These are phyloP conservation scores for Oopsacas minuta DNA, from an alignment of 37 sponge, comb jelly and placozoan species.

Conservation along the genomic window DNA sequence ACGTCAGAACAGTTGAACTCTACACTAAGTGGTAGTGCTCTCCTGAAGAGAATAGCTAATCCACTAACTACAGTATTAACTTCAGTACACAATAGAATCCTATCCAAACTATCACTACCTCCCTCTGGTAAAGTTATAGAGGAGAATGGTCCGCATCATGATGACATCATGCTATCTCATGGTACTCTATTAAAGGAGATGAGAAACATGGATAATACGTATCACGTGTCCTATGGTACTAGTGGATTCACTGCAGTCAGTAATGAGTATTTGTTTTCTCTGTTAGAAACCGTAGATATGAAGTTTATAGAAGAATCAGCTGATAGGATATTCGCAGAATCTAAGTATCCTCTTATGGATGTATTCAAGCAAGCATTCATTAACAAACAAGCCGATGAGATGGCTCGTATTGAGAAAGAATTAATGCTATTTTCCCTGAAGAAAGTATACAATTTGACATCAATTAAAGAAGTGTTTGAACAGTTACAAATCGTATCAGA, in stretches of 20 bases:
- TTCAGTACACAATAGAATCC: not conserved
- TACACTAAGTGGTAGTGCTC: not conserved
- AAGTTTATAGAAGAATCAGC: not conserved
- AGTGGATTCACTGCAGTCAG: not conserved
- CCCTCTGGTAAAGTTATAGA: slow-evolving; percentile 1
- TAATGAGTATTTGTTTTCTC: not conserved
- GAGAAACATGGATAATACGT: not conserved
- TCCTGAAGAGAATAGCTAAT: not conserved
- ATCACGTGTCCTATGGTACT: slow-evolving; percentile 3
- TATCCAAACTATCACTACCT: not conserved
- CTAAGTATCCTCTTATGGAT: not conserved
- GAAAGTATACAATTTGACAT: not conserved
- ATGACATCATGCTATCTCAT: slow-evolving; percentile 6
- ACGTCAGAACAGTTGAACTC: not conserved
- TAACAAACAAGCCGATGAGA: not conserved
- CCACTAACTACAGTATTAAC: not conserved
- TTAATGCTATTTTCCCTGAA: not conserved
- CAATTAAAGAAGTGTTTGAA: not conserved
- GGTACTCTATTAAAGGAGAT: not conserved
- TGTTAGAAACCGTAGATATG: not conserved
- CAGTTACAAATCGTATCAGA: not conserved
- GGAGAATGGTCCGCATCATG: not conserved
- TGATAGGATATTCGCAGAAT: not conserved
- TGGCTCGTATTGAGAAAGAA: not conserved
- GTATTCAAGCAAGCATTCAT: not conserved